Evolutionary conservation across 1,140 invertebrate genomes (phyloP).

Genomic region (Drosophila chauvacae): DNA sequence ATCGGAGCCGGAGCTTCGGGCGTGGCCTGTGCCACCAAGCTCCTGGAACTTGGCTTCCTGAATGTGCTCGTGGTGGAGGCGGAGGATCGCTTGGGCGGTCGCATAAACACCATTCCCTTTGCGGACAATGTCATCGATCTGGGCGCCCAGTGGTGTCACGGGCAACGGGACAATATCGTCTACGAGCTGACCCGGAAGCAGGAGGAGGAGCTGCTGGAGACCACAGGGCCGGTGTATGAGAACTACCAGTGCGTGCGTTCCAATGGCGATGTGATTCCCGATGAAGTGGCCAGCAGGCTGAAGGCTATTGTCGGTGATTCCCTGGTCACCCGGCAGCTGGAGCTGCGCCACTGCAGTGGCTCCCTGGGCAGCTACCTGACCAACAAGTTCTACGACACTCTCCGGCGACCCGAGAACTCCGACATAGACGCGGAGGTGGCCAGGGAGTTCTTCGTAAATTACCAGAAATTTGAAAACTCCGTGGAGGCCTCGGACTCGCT

Average conservation of each 20-base stretch:
- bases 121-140: conserved; percentile 89
- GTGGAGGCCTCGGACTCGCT: conserved; percentile 87
- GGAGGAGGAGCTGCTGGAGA: conserved; percentile 86
- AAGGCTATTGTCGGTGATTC: conserved; percentile 79
- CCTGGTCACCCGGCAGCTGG: conserved; percentile 67
- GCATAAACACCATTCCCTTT: conserved; percentile 87
- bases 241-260: conserved; percentile 82
- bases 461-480: conserved; percentile 86
- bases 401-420: conserved; percentile 69
- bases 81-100: conserved; percentile 89
- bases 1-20: conserved; percentile 87
- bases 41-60: conserved; percentile 86
- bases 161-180: conserved; percentile 90
- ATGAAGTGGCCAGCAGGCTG: conserved; percentile 66
- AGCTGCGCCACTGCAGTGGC: conserved; percentile 73
- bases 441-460: conserved; percentile 85
- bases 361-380: conserved; percentile 85
- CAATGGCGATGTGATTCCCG: conserved; percentile 81
- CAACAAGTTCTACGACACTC: conserved; percentile 77
- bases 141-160: conserved; percentile 93
- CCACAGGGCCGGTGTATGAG: conserved; percentile 71
- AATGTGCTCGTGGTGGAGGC: conserved; percentile 88
- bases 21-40: conserved; percentile 86
- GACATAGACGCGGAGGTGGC: conserved; percentile 81
- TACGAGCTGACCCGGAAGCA: conserved; percentile 88